phyloP scores from a whole-genome alignment of 1,140 invertebrate species.

The Drosophila triauraria region DNA sequence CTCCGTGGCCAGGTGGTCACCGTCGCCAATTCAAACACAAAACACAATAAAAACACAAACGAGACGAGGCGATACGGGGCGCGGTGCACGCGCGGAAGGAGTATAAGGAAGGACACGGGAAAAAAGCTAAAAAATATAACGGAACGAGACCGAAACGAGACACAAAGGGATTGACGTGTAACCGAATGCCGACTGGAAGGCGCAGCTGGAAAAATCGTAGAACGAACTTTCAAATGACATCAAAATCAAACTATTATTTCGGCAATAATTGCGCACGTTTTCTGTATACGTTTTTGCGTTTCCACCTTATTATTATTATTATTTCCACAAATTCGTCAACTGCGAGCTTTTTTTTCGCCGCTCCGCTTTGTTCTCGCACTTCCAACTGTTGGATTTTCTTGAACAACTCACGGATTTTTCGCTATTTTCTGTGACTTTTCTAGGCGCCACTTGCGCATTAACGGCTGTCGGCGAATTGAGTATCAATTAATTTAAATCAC shows the following conservation, averaged over 20 bases:
- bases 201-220: neutral
- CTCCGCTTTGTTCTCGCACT: slow-evolving; percentile 24
- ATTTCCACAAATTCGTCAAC: slow-evolving; percentile 28
- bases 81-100: slow-evolving; percentile 24
- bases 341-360: slow-evolving; percentile 1
- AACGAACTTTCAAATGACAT: slow-evolving; percentile 13
- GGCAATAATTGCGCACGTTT: slow-evolving; percentile 17
- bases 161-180: slow-evolving; percentile 6
- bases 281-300: neutral
- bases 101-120: slow-evolving; percentile 31
- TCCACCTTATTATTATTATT: slow-evolving; percentile 13
- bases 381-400: neutral
- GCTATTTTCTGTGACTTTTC: slow-evolving; percentile 4
- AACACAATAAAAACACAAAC: slow-evolving; percentile 24
- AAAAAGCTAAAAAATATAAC: slow-evolving; percentile 47
- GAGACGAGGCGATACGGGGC: neutral
- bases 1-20: neutral
- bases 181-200: slow-evolving; percentile 12
- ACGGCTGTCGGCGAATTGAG: slow-evolving; percentile 8
- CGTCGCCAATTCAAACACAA: neutral
- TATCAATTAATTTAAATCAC: slow-evolving; percentile 20
- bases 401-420: slow-evolving; percentile 8
- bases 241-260: slow-evolving; percentile 18
- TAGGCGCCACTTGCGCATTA: slow-evolving; percentile 11
- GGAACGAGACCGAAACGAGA: slow-evolving; percentile 28